phyloP scores from a whole-genome alignment of 64 coral and sea anemone species.

The Stichodactyla helianthus region DNA sequence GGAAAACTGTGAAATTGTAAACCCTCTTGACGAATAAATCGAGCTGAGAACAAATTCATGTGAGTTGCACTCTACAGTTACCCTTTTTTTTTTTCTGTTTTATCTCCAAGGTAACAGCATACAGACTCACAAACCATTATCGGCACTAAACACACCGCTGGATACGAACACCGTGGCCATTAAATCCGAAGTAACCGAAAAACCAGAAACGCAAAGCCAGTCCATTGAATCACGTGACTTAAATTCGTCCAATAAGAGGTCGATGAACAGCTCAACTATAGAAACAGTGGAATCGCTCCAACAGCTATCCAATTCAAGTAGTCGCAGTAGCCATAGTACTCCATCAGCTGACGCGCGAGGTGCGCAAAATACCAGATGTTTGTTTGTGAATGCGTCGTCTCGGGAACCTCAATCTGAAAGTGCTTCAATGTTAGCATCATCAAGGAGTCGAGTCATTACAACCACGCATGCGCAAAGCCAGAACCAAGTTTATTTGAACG shows the following conservation, averaged over 20 bases:
- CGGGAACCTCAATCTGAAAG: background rate
- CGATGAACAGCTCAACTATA: background rate
- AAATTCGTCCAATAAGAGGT: background rate
- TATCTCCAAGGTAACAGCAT: background rate
- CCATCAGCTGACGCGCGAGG: background rate
- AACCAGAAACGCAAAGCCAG: background rate
- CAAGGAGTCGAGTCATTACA: background rate
- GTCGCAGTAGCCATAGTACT: background rate
- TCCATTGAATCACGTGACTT: background rate
- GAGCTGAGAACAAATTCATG: too few relatives aligned
- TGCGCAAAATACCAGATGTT: background rate
- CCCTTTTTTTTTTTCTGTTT: background rate
- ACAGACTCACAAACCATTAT: background rate
- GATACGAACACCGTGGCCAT: slow-evolving; percentile 14
- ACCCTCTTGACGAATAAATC: too few relatives aligned
- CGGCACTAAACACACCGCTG: slow-evolving; percentile 14
- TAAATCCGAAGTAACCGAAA: background rate
- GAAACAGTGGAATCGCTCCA: background rate
- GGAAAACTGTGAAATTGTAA: too few relatives aligned
- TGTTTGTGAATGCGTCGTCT: background rate
- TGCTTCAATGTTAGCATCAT: background rate
- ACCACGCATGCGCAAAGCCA: slow-evolving; percentile 1
- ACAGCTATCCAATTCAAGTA: background rate
- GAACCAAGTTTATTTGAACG: background rate
- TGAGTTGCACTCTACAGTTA: background rate